Conservation (phyloP, 2,113 vertebrate species). For the Donacobius atricapilla region DNA sequence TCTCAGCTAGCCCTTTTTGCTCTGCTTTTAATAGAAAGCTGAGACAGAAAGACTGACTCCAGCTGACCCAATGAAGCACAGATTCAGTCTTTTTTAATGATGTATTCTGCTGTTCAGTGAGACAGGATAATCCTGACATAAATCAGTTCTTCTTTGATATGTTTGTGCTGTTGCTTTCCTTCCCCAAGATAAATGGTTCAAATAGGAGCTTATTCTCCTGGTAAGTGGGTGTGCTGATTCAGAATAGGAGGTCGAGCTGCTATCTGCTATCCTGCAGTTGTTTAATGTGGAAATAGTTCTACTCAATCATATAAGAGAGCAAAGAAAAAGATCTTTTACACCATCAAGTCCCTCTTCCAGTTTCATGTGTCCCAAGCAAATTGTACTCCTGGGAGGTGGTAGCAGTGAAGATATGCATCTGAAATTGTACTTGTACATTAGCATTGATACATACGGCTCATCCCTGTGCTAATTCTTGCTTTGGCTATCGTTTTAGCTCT, state of each 20-base stretch:
- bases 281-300: not conserved
- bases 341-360: not conserved
- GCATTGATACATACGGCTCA: not conserved
- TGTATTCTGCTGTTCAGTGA: conserved; percentile 11
- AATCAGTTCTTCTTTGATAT: conserved; percentile 22
- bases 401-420: not conserved
- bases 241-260: not conserved
- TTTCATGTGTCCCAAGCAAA: not conserved
- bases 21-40: not conserved
- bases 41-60: not conserved
- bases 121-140: conserved; percentile 30
- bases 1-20: not conserved
- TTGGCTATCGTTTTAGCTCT: not conserved
- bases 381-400: not conserved
- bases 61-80: not conserved
- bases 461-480: not conserved
- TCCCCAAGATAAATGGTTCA: conserved; percentile 1
- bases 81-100: conserved; percentile 19
- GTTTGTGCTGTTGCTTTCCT: conserved; percentile 9
- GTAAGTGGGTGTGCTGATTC: conserved; percentile 11
- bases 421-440: not conserved
- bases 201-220: not conserved
- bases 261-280: not conserved
- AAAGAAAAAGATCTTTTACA: not conserved
- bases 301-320: not conserved